These are phyloP conservation scores for Drosophila azteca DNA, from an alignment of 1,140 invertebrate genomes.

Conservation along the genomic window DNA sequence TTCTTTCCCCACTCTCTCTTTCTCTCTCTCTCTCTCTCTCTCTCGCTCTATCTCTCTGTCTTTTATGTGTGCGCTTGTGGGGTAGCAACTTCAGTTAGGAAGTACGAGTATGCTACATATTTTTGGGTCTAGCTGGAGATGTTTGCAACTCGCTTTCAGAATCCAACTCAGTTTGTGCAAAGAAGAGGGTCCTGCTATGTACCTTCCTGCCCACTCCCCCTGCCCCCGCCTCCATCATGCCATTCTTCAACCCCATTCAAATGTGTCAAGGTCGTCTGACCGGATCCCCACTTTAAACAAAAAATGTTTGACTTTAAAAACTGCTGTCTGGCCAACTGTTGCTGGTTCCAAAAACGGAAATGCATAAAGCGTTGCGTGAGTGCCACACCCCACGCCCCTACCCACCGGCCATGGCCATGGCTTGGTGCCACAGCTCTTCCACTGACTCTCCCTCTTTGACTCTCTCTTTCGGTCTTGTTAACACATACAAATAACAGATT, in stretches of 20 bases:
- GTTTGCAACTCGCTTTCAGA: slow-evolving; percentile 53
- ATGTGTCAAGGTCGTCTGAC: slow-evolving; percentile 72
- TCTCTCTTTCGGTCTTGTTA: slow-evolving; percentile 56
- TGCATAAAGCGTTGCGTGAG: slow-evolving; percentile 68
- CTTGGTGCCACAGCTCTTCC: slow-evolving; percentile 20
- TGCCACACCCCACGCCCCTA: slow-evolving; percentile 17
- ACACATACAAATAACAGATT: slow-evolving; percentile 75
- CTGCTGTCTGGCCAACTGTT: slow-evolving; percentile 60
- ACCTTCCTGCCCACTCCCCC: background rate
- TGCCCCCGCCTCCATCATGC: background rate
- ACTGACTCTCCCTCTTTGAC: background rate
- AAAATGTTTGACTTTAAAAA: slow-evolving; percentile 59
- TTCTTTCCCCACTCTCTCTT: slow-evolving; percentile 1
- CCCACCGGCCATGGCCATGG: too few species aligned
- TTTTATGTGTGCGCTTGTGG: slow-evolving; percentile 38
- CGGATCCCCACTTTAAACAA: slow-evolving; percentile 56
- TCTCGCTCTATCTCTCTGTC: background rate
- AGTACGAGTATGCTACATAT: slow-evolving; percentile 79
- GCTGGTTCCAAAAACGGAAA: slow-evolving; percentile 55
- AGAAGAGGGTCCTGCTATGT: too few species aligned
- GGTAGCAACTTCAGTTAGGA: slow-evolving; percentile 62
- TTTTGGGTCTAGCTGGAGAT: slow-evolving; percentile 72
- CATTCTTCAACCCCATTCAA: slow-evolving; percentile 17
- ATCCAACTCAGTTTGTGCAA: too few species aligned
- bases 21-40: slow-evolving; percentile 11